These are phyloP conservation scores for Caenorhabditis virilis DNA, from an alignment of 2,888 invertebrate genomes.

Conservation along the genomic window DNA sequence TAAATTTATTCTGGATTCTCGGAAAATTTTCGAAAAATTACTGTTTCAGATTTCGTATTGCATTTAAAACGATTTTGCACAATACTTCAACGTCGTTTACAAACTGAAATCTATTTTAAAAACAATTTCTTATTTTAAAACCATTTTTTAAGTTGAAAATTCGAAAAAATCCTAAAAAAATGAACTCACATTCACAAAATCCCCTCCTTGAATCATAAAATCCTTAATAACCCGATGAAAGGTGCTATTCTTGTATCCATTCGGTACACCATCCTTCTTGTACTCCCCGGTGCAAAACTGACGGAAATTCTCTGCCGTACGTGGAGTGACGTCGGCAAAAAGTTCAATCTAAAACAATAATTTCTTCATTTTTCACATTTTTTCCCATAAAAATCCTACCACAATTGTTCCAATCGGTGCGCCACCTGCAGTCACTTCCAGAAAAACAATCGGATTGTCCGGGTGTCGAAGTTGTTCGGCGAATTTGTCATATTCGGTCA, in stretches of 20 bases:
- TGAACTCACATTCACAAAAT: slow-evolving; percentile 90
- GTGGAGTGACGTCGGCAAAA: slow-evolving; percentile 84
- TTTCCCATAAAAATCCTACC: slow-evolving; percentile 24
- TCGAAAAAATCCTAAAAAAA: no score
- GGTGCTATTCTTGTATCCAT: slow-evolving; percentile 92
- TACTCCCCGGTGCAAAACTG: slow-evolving; percentile 96
- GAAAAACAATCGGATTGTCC: slow-evolving; percentile 96
- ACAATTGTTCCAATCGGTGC: slow-evolving; percentile 75
- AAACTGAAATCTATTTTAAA: no score
- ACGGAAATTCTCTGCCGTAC: slow-evolving; percentile 68
- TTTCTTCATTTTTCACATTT: neutral
- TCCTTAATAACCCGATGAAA: slow-evolving; percentile 99
- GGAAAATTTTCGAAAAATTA: no score
- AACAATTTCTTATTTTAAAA: no score
- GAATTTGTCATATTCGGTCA: slow-evolving; percentile 67
- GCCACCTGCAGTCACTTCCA: slow-evolving; percentile 89
- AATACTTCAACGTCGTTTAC: no score
- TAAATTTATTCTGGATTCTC: no score
- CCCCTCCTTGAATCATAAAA: slow-evolving; percentile 99
- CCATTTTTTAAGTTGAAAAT: no score
- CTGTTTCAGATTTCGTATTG: no score
- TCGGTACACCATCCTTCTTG: slow-evolving; percentile 88
- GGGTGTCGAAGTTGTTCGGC: slow-evolving; percentile 74
- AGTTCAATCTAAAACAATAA: slow-evolving; percentile 84
- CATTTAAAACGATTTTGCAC: no score